phyloP scores from a whole-genome alignment of 2,797 vertebrate genomes.

The Cygnus olor region DNA sequence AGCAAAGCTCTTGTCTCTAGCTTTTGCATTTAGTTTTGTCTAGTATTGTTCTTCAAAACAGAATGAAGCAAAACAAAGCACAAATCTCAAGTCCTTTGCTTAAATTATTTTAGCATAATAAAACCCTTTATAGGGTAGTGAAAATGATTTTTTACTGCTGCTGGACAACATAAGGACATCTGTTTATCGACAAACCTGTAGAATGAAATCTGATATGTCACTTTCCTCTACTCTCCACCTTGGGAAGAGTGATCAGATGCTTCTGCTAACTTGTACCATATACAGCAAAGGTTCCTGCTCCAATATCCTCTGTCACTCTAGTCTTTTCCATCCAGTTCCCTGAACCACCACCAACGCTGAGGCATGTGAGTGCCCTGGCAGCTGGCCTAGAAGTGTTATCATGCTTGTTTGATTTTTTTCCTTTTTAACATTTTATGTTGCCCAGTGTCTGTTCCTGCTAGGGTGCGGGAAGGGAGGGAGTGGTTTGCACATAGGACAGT shows the following conservation, averaged over 20 bases:
- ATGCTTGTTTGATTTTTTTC: not conserved
- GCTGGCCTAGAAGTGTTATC: not conserved
- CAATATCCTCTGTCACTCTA: not conserved
- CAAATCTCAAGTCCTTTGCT: not conserved
- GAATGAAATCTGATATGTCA: not conserved
- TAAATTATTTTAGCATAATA: conserved; percentile 39
- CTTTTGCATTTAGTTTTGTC: conserved; percentile 31
- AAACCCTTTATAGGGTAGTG: not conserved
- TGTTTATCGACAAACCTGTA: not conserved
- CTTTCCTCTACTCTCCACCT: not conserved
- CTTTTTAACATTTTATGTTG: not conserved
- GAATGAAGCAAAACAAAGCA: not conserved
- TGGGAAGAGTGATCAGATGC: not conserved
- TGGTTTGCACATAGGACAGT: fast-evolving
- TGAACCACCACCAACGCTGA: not conserved
- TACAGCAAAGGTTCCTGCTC: not conserved
- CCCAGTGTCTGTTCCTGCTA: not conserved
- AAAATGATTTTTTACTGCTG: not conserved
- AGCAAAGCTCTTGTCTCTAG: not conserved
- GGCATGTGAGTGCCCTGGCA: fast-evolving
- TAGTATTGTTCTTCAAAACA: not conserved
- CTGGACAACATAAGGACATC: not conserved
- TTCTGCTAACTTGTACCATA: not conserved
- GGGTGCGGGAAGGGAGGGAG: not conserved
- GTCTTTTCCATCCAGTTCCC: not conserved